Evolutionary conservation across 1,140 invertebrate species (phyloP).

Genomic region (Neotoxoptera formosana): DNA sequence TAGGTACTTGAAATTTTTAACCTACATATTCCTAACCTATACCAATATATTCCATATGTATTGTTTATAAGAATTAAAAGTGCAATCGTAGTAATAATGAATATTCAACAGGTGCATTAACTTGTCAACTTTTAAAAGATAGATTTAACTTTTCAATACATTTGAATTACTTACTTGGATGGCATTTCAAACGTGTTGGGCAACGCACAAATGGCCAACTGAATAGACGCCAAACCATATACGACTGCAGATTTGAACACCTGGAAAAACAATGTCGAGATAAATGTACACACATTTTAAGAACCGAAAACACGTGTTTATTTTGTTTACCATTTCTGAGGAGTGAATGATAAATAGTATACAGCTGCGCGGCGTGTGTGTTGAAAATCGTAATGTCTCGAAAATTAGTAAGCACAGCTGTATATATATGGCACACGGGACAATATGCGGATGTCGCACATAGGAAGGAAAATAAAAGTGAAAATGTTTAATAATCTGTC

Average conservation of each 20-base stretch:
- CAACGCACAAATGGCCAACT: not conserved
- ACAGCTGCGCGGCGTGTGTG: not conserved
- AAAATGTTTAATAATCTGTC: constrained; percentile 37
- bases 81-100: not conserved
- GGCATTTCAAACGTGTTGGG: constrained; percentile 48
- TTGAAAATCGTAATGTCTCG: constrained; percentile 22
- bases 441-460: constrained; percentile 50
- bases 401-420: not conserved
- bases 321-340: constrained; percentile 17
- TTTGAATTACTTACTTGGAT: constrained; percentile 21
- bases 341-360: not conserved
- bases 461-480: constrained; percentile 47
- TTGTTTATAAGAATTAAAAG: not conserved
- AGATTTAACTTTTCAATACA: not conserved
- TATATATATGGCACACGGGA: constrained; percentile 9
- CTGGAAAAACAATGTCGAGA: not conserved
- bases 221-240: not conserved
- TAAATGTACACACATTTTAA: not conserved
- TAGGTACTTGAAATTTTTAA: too few relatives aligned
- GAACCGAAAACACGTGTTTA: not conserved
- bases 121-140: not conserved
- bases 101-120: not conserved
- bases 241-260: constrained; percentile 4
- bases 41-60: too few relatives aligned
- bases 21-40: too few relatives aligned